Evolutionary conservation across 1,140 invertebrate genomes (phyloP).

Genomic region (Cydia strobilella): DNA sequence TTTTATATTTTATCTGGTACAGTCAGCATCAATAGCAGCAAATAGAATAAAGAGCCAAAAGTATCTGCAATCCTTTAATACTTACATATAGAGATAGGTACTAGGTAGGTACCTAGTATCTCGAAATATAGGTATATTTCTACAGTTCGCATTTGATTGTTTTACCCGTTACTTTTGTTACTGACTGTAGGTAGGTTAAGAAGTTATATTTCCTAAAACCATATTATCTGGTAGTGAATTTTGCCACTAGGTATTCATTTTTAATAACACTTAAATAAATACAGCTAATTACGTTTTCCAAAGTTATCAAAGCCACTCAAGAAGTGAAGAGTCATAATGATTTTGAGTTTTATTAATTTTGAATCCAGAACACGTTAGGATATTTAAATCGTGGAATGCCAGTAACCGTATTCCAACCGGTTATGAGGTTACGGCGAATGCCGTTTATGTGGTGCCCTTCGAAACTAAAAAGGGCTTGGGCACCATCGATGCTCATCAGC

Average conservation of each 20-base stretch:
- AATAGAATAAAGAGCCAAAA: too few relatives aligned
- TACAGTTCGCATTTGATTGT: too few relatives aligned
- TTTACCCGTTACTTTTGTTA: too few relatives aligned
- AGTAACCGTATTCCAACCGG: constrained; percentile 31
- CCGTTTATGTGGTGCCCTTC: constrained; percentile 29
- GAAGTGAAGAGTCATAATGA: neutral
- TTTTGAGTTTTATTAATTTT: constrained; percentile 22
- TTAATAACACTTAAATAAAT: neutral
- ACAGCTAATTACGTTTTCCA: neutral
- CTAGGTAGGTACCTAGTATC: too few relatives aligned
- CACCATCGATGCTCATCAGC: constrained; percentile 24
- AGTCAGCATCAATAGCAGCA: too few relatives aligned
- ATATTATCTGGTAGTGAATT: neutral
- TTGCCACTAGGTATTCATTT: neutral
- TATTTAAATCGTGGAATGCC: constrained; percentile 32
- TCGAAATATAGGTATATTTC: too few relatives aligned
- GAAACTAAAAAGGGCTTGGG: constrained; percentile 21
- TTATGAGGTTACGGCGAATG: constrained; percentile 29
- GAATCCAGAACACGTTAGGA: constrained; percentile 32
- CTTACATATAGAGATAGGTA: too few relatives aligned
- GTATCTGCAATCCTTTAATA: too few relatives aligned
- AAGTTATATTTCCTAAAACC: too few relatives aligned
- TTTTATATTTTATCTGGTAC: neutral
- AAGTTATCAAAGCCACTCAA: neutral
- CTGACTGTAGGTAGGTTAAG: too few relatives aligned